These are phyloP conservation scores for Cryptophagus acutangulus DNA, from an alignment of 2,888 invertebrate species.

Conservation along the genomic window DNA sequence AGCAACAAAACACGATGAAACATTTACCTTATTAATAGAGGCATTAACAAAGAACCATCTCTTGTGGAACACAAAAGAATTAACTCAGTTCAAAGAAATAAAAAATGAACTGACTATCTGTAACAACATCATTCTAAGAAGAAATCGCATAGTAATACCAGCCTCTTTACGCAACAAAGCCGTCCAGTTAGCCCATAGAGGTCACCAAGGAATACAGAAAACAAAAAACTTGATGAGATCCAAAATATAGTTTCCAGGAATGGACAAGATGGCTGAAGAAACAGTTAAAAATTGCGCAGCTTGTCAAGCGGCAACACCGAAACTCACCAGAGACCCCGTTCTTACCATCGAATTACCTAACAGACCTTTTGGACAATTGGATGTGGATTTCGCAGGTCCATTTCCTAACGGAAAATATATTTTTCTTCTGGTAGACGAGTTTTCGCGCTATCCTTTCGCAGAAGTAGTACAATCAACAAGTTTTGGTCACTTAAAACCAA, in stretches of 20 bases:
- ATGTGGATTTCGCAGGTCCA: slow-evolving; percentile 16
- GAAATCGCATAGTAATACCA: slow-evolving; percentile 9
- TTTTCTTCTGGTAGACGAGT: slow-evolving; percentile 13
- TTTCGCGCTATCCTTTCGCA: slow-evolving; percentile 14
- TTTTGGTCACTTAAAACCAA: slow-evolving; percentile 9
- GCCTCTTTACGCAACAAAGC: slow-evolving; percentile 8
- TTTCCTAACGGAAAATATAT: slow-evolving; percentile 15
- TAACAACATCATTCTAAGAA: slow-evolving; percentile 9
- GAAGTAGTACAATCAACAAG: slow-evolving; percentile 14
- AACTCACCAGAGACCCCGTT: neutral
- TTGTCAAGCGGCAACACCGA: slow-evolving; percentile 3
- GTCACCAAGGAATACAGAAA: slow-evolving; percentile 15
- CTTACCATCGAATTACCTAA: slow-evolving; percentile 3
- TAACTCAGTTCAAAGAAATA: slow-evolving; percentile 6
- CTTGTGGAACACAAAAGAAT: slow-evolving; percentile 5
- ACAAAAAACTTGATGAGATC: slow-evolving; percentile 6
- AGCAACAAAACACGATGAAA: slow-evolving; percentile 3
- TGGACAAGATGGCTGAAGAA: slow-evolving; percentile 2
- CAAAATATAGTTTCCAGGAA: slow-evolving; percentile 7
- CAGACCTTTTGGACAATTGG: slow-evolving; percentile 12
- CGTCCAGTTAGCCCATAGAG: slow-evolving; percentile 19
- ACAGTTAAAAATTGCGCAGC: slow-evolving; percentile 1
- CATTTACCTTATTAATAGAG: neutral
- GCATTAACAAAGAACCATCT: slow-evolving; percentile 4
- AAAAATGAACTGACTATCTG: slow-evolving; percentile 8